These are phyloP conservation scores for Anoplolepis gracilipes DNA, from an alignment of 1,140 invertebrate species.

Conservation along the genomic window DNA sequence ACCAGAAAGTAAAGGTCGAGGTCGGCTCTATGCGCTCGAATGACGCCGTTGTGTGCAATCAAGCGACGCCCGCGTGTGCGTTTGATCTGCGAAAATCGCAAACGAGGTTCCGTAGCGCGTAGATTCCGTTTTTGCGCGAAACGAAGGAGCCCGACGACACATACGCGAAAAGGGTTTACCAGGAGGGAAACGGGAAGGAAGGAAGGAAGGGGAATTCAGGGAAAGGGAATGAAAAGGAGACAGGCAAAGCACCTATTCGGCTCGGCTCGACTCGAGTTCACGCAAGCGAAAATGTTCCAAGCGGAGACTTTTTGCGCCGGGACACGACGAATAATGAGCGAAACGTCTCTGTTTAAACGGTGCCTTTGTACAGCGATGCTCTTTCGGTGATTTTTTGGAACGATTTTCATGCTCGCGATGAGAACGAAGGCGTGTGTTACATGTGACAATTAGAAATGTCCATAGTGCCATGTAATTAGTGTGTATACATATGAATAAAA, in stretches of 20 bases:
- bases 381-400: conserved; percentile 14
- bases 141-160: conserved; percentile 37
- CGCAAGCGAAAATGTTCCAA: conserved; percentile 53
- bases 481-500: not conserved
- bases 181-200: not conserved
- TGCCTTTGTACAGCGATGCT: conserved; percentile 24
- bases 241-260: conserved; percentile 28
- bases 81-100: conserved; percentile 80
- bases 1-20: conserved; percentile 41
- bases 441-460: conserved; percentile 3
- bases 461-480: not conserved
- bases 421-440: not conserved
- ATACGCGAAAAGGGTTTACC: conserved; percentile 33
- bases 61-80: conserved; percentile 63
- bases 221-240: conserved; percentile 2
- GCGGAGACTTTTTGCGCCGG: conserved; percentile 30
- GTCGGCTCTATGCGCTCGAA: conserved; percentile 36
- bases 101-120: conserved; percentile 62
- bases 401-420: conserved; percentile 8
- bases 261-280: conserved; percentile 7
- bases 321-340: conserved; percentile 47
- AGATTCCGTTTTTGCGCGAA: conserved; percentile 42
- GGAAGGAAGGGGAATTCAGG: not conserved
- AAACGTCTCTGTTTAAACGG: conserved; percentile 44
- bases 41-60: conserved; percentile 72